Conservation (phyloP, 2,797 vertebrate species). For the Neomorphus geoffroyi region DNA sequence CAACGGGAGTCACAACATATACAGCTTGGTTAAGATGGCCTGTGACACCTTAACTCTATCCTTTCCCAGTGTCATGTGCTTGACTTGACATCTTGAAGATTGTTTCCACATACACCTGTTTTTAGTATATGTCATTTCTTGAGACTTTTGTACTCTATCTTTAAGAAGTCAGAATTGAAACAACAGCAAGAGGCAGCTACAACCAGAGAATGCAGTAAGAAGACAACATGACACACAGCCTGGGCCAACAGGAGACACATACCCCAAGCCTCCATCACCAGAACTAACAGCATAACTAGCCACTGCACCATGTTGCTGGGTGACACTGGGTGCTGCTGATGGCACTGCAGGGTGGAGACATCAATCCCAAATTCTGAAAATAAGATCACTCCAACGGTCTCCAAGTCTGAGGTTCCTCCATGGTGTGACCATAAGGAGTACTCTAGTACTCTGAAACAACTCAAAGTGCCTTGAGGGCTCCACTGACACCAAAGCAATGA, state of each 20-base stretch:
- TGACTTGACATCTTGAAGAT: background rate
- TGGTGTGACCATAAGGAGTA: background rate
- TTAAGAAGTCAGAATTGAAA: background rate
- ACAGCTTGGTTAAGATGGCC: background rate
- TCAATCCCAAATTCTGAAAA: background rate
- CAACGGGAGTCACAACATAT: background rate
- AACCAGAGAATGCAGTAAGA: background rate
- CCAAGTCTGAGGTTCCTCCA: fast-evolving
- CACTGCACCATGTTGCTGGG: background rate
- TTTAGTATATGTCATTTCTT: background rate
- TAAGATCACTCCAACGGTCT: background rate
- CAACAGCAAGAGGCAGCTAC: background rate
- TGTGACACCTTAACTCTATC: background rate
- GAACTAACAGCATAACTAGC: background rate
- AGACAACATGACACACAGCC: fast-evolving
- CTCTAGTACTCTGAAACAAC: background rate
- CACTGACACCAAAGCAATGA: background rate
- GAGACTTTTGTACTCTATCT: background rate
- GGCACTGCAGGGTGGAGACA: background rate
- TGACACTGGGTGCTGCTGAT: background rate
- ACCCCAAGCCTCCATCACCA: background rate
- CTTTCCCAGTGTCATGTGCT: background rate
- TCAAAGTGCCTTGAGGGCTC: background rate
- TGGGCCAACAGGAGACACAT: background rate
- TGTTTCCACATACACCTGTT: background rate